Evolutionary conservation across 2,888 invertebrate genomes (phyloP), one percentile per base, ranked within the genome.

Genomic region (Euzophera pinguis): DNA sequence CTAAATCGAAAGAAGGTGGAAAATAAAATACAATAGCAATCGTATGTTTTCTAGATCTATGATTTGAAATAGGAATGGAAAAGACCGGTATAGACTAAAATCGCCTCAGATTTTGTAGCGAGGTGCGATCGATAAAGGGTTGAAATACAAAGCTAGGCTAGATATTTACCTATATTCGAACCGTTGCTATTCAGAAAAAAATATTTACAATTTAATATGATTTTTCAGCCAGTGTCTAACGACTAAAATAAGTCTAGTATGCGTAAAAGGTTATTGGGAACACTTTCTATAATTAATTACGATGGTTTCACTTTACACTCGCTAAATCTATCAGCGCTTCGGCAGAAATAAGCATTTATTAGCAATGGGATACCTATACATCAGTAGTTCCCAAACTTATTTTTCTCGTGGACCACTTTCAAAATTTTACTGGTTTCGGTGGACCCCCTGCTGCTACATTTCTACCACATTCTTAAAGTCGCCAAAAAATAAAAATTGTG

Each of bases 11-110:
- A 34, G n/a, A 50, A 42, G 41, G 17, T n/a, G 16, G 12, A 17
- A 12, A 32, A 14, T 32, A 29, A 32, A 29, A 29, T 16, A 12
- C 6, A 32, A 32, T 35, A 13, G 1, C 10, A 10, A 39, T 13
- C 7, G 12, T 13, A 14, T 14, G 12, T 7, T 39, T 7, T 12
- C 17, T 42, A 50, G 35, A 7, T 17, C 29, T 48, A 48, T 39
- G 32, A 39, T 41, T 50, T 39, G 39, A 3, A 32, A 50, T 34
- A 50, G 34, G 42, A 50, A 35, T 42, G 50, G 34, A 42, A 42
- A 50, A 12, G 34, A 17, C 32, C 17, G 17, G 34, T 34, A 7
- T 12, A 22, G 48, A 38, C 37, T 48, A 48, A 22, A 22, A 22
- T 22, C 22, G 14, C 9, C 32, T 13, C 32, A 37, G 22, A 48